Evolutionary conservation across 2,113 vertebrate species (phyloP).

Genomic region (Castor canadensis): DNA sequence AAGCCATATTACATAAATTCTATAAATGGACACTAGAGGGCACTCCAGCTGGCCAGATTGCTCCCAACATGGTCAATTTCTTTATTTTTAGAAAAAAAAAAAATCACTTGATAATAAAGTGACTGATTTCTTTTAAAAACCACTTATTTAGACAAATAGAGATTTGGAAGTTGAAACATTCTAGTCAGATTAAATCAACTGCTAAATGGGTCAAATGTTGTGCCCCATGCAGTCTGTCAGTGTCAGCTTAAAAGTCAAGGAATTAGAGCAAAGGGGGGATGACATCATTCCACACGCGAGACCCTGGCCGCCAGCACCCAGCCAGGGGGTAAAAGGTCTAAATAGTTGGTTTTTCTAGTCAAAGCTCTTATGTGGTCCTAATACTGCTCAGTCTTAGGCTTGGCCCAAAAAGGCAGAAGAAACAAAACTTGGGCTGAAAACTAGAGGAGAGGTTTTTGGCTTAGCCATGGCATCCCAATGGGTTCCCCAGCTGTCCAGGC

Average conservation of each 20-base stretch:
- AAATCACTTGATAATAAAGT: constrained; percentile 75
- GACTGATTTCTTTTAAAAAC: constrained; percentile 75
- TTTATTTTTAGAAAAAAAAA: neutral
- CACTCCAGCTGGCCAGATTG: constrained; percentile 67
- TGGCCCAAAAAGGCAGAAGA: neutral
- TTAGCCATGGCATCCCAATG: neutral
- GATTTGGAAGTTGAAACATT: constrained; percentile 67
- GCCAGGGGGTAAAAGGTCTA: constrained; percentile 40
- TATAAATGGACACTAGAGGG: constrained; percentile 80
- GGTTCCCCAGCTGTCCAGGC: constrained; percentile 35
- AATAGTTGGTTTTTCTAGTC: neutral
- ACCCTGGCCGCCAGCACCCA: constrained; percentile 12
- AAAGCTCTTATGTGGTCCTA: neutral
- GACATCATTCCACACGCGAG: constrained; percentile 59
- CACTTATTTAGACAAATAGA: constrained; percentile 79
- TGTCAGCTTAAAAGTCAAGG: constrained; percentile 73
- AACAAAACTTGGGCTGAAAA: constrained; percentile 2
- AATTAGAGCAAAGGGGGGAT: constrained; percentile 66
- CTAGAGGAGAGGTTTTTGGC: neutral
- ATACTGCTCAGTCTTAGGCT: constrained; percentile 1
- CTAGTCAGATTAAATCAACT: constrained; percentile 67
- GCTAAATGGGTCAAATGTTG: constrained; percentile 76
- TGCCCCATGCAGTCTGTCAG: constrained; percentile 56
- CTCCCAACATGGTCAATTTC: constrained; percentile 45
- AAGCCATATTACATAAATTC: constrained; percentile 16